Evolutionary conservation across 1,140 invertebrate species (phyloP).

Genomic region (Drosophila tani): DNA sequence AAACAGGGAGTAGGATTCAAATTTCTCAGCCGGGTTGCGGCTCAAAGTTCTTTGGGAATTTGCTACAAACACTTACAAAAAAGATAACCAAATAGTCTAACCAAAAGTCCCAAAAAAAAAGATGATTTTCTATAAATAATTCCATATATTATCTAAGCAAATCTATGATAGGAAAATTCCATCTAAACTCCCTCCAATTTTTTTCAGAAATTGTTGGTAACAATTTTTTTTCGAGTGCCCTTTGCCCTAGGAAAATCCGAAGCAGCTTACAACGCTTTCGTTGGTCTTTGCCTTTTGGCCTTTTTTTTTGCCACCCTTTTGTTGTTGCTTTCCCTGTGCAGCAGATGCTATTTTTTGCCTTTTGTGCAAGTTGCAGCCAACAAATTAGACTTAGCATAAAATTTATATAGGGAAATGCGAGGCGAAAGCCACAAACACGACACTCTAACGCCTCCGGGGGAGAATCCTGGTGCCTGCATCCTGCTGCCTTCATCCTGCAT

Average conservation of each 20-base stretch:
- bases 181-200: too few relatives aligned
- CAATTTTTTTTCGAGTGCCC: background rate
- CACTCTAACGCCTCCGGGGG: slow-evolving; percentile 26
- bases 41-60: slow-evolving; percentile 24
- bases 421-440: slow-evolving; percentile 15
- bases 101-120: too few relatives aligned
- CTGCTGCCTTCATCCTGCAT: background rate
- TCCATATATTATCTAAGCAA: background rate
- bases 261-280: slow-evolving; percentile 10
- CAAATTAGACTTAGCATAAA: slow-evolving; percentile 57
- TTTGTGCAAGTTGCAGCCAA: slow-evolving; percentile 28
- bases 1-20: slow-evolving; percentile 11
- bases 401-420: slow-evolving; percentile 16
- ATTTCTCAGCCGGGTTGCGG: slow-evolving; percentile 7
- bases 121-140: too few relatives aligned
- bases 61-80: background rate
- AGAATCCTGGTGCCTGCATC: background rate
- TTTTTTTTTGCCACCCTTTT: slow-evolving; percentile 1
- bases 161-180: background rate
- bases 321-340: slow-evolving; percentile 1
- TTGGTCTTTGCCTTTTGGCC: slow-evolving; percentile 5
- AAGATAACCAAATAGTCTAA: too few relatives aligned
- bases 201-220: too few relatives aligned
- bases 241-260: slow-evolving; percentile 7
- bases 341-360: background rate